Conservation (phyloP, 92 coral and sea anemone species). For the Porites rus region DNA sequence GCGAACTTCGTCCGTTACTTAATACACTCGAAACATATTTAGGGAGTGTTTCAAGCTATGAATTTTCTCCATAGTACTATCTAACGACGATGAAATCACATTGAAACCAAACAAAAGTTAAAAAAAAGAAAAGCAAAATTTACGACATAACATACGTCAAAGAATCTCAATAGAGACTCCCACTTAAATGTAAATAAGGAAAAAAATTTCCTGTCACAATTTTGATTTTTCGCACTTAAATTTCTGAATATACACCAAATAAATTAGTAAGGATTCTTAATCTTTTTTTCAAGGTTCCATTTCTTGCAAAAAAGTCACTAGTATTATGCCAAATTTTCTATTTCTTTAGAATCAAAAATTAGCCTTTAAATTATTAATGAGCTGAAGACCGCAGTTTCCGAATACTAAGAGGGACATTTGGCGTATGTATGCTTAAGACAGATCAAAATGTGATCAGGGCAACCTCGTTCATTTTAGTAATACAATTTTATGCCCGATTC, state of each 20-base stretch:
- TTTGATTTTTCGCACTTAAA: conserved; percentile 3
- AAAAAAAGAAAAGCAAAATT: not conserved
- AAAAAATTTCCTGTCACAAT: not conserved
- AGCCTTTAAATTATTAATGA: conserved; percentile 4
- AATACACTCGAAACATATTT: not conserved
- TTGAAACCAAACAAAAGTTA: not conserved
- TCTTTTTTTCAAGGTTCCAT: not conserved
- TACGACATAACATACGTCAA: conserved; percentile 39
- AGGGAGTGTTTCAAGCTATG: not conserved
- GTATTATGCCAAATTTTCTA: not conserved
- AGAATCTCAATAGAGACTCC: conserved; percentile 1
- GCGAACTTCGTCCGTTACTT: too few relatives aligned
- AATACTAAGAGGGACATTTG: conserved; percentile 8
- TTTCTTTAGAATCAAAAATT: not conserved
- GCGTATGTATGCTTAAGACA: not conserved
- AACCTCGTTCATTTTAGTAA: not conserved
- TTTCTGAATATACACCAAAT: not conserved
- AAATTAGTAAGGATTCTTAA: not conserved
- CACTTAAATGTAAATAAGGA: conserved; percentile 4
- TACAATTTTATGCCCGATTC: not conserved
- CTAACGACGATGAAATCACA: not conserved
- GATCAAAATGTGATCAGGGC: not conserved
- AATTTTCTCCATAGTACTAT: not conserved
- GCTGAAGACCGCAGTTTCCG: conserved; percentile 5
- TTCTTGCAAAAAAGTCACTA: not conserved